Base-by-base conservation (phyloP, 2,113 vertebrate genomes). In the Pollachius pollachius region DNA sequence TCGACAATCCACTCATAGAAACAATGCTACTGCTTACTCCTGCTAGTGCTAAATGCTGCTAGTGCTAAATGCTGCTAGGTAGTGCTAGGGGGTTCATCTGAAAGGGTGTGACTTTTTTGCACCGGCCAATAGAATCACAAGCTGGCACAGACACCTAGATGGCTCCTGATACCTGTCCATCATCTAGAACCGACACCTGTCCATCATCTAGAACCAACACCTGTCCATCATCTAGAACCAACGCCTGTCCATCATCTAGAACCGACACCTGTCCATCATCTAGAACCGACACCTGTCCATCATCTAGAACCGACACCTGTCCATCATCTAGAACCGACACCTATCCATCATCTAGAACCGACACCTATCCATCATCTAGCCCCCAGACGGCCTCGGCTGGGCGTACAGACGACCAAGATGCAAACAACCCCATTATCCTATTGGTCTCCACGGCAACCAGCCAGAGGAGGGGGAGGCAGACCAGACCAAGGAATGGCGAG, bases 361-460 rank as follows among this genome's bases (percentile, higher is more conserved):
- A 56, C 54, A 16, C 54, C 17, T 56, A 1, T 56, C 54, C 54
- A 57, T 57, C 54, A 57, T 57, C 16, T 57, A 57, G 54, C 54
- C 54, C 54, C 94, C 96, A 88, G 97, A 99, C 91, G 92, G 94
- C 84, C 93, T 94, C 74, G 86, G 93, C 68, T 98, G 97, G 97
- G 93, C 94, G 65, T 85, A 85, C 85, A 95, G 96, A 67, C 92
- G 95, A 16, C 94, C 95, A 90, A 96, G 96, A 80, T 92, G 95
- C 88, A 98, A 98, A 90, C 96, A 96, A 74, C 85, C 94, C 79
- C 96, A 97, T 88, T 95, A 84, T n/a, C 62, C 16, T 13, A 83
- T 85, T 73, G 78, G 75, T 75, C 83, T 93, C 65, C 95, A 95
- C 78, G 96, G 83, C 48, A 94, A 90, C 92, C 96, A 91, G 71